Evolutionary conservation across 2,113 vertebrate genomes (phyloP), one percentile per base, ranked within the genome.

Genomic region (Apeltes quadracus): DNA sequence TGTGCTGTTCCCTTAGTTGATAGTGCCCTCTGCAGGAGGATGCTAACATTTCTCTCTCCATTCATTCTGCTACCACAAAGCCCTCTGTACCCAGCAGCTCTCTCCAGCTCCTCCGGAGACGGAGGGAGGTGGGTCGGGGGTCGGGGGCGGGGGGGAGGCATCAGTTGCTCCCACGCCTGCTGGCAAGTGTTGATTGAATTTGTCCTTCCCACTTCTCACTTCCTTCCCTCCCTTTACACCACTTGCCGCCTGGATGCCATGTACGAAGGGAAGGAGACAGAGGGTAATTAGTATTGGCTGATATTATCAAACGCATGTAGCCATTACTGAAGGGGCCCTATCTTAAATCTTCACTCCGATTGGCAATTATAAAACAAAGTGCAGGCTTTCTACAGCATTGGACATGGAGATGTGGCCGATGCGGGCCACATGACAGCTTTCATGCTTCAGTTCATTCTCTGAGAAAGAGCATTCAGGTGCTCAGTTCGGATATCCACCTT

Each of bases 11-110:
- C 25, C n/a, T 32, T 36, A 32, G 74, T 51, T 54, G 22, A 83
- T 39, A 74, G 36, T 51, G 80, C 73, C 79, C 75, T 81, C 91
- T 91, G 71, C 83, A 88, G 88, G 86, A 23, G 18, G 5, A 10
- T 12, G 16, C 3, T 13, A 23, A 13, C n/a, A 57, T 14, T 7
- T 4, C 16, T 43, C 50, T 23, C 11, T 43, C 5, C 9, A 18
- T 53, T 41, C 25, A 36, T 41, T 53, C 25, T 32, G 59, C 48
- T 59, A 27, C 32, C 9, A 18, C 12, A 48, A 46, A 55, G 53
- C 8, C 34, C 34, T 7, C 54, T 55, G 61, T 64, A 50, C 50
- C 72, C 70, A 43, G 50, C 67, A 76, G 78, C 75, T 27, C 76
- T 62, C 54, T 64, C 13, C 64, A 22, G 36, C 64, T 76, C 29